phyloP scores from a whole-genome alignment of 2,888 invertebrate genomes.

The Pimpla rufipes region DNA sequence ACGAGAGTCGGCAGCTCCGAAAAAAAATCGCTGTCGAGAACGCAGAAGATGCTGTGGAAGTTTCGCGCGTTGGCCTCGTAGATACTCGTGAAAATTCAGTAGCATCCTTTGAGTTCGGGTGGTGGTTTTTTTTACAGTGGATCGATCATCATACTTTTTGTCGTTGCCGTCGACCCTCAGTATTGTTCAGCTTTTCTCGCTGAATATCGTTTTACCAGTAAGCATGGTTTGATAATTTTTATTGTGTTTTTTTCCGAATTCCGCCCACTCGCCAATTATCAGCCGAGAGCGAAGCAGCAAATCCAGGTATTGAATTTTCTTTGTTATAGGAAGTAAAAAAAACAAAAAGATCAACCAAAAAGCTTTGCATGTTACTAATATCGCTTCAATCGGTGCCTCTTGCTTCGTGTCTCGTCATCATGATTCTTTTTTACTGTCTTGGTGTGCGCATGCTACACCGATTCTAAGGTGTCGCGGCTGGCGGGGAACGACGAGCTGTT shows the following conservation, averaged over 20 bases:
- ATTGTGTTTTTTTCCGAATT: slow-evolving; percentile 80
- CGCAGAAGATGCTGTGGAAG: slow-evolving; percentile 7
- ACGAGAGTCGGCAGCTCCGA: slow-evolving; percentile 1
- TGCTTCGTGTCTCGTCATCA: slow-evolving; percentile 33
- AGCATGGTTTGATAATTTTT: slow-evolving; percentile 76
- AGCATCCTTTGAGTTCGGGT: background rate
- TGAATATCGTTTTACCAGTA: slow-evolving; percentile 69
- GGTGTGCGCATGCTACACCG: slow-evolving; percentile 27
- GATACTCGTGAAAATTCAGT: background rate
- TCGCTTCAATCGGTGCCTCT: slow-evolving; percentile 43
- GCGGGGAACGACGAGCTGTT: background rate
- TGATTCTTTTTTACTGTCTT: slow-evolving; percentile 27
- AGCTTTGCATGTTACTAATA: slow-evolving; percentile 5
- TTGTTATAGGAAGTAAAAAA: slow-evolving; percentile 34
- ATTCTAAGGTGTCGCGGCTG: slow-evolving; percentile 2
- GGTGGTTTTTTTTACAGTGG: slow-evolving; percentile 29
- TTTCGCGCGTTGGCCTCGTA: slow-evolving; percentile 1
- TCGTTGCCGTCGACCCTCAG: slow-evolving; percentile 25
- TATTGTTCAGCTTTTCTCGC: slow-evolving; percentile 55
- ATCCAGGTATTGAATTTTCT: slow-evolving; percentile 81
- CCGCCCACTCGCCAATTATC: slow-evolving; percentile 77
- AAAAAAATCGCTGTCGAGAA: slow-evolving; percentile 8
- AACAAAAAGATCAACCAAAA: too few species aligned
- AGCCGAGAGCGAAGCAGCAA: slow-evolving; percentile 82
- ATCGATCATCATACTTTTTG: too few species aligned